phyloP scores from a whole-genome alignment of 2,113 vertebrate species.

The Grus americana region DNA sequence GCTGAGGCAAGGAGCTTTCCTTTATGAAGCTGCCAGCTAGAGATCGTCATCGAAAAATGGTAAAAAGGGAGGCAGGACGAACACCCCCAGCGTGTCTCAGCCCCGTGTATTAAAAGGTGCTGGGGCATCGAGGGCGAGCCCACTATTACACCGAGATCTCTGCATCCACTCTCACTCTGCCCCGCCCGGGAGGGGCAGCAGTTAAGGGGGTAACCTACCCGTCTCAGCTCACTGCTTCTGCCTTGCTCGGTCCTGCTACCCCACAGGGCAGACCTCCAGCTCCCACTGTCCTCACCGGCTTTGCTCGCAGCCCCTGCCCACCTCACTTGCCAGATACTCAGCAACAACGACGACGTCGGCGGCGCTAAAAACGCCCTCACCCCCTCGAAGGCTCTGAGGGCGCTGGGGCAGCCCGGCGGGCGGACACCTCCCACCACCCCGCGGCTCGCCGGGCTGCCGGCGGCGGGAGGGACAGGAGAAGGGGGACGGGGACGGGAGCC shows the following conservation, averaged over 20 bases:
- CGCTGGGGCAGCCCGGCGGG: fast-evolving
- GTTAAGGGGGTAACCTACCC: neutral
- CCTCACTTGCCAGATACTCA: neutral
- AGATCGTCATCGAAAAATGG: neutral
- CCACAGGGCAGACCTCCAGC: neutral
- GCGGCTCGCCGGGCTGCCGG: too few species aligned
- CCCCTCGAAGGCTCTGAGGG: too few species aligned
- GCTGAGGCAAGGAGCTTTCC: neutral
- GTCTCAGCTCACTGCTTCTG: neutral
- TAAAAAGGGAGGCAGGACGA: neutral
- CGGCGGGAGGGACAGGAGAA: too few species aligned
- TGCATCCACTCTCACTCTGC: neutral
- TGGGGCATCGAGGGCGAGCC: neutral
- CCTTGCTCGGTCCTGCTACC: neutral
- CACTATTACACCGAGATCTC: neutral
- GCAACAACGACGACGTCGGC: fast-evolving
- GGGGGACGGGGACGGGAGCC: neutral
- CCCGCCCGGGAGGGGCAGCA: neutral
- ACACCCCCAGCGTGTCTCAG: fast-evolving
- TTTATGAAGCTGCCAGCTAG: neutral
- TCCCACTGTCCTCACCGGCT: neutral
- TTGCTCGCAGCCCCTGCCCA: neutral
- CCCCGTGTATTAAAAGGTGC: neutral
- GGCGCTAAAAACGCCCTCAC: neutral
- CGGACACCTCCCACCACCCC: fast-evolving